phyloP scores from a whole-genome alignment of 35 echinoderm and acorn worm genomes.

The Apostichopus parvimensis region DNA sequence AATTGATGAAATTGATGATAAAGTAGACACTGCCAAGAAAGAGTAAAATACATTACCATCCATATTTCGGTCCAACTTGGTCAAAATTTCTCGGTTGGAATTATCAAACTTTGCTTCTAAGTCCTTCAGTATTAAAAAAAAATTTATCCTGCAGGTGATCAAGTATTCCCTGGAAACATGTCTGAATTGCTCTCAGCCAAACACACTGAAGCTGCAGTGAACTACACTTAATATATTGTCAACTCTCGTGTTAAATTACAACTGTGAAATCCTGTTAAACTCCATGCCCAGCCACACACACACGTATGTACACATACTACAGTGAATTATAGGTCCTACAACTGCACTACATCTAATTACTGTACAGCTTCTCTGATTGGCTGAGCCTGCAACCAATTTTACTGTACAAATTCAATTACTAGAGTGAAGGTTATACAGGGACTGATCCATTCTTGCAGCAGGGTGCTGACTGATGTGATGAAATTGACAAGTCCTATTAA shows the following conservation, averaged over 20 bases:
- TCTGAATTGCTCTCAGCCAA: background rate
- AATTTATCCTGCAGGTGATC: background rate
- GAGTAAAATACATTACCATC: constrained; percentile 6
- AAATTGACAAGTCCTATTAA: constrained; percentile 17
- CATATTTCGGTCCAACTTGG: background rate
- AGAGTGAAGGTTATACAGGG: constrained; percentile 23
- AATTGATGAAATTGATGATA: too few relatives aligned
- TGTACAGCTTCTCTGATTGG: constrained; percentile 38
- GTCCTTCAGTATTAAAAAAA: background rate
- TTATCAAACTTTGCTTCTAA: background rate
- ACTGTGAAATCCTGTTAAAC: constrained; percentile 43
- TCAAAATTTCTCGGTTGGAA: background rate
- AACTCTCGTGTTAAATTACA: constrained; percentile 39
- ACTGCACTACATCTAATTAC: constrained; percentile 63
- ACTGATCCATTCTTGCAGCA: constrained; percentile 30
- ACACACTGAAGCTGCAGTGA: background rate
- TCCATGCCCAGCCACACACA: too few relatives aligned
- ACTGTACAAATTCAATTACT: constrained; percentile 61
- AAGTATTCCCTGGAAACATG: constrained; percentile 11
- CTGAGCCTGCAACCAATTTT: constrained; percentile 31
- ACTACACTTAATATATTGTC: background rate
- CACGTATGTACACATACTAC: constrained; percentile 13
- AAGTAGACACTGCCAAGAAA: background rate
- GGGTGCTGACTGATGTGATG: background rate
- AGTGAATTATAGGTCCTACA: constrained; percentile 43